Conservation (phyloP, 2,797 vertebrate genomes). For the Bradypus variegatus region DNA sequence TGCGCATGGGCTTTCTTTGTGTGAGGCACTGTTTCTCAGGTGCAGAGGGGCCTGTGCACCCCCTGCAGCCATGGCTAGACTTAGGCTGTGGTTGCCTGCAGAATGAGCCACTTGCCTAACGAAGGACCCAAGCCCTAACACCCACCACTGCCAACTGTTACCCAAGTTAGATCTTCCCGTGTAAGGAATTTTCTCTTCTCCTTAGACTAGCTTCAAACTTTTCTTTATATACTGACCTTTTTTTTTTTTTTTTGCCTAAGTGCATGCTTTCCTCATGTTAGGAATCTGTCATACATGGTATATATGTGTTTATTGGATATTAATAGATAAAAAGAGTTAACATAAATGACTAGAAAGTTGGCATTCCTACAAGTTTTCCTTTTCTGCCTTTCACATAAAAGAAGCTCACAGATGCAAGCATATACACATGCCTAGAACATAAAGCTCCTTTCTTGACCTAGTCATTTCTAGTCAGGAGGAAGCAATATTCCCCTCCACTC, state of each 20-base stretch:
- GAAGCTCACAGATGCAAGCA: background rate
- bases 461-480: background rate
- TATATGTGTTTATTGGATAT: background rate
- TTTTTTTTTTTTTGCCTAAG: background rate
- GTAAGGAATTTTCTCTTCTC: background rate
- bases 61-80: background rate
- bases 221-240: background rate
- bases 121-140: background rate
- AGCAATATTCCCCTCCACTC: background rate
- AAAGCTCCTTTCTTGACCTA: background rate
- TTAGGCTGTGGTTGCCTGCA: background rate
- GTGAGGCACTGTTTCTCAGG: background rate
- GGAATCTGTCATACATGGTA: background rate
- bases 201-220: background rate
- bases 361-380: background rate
- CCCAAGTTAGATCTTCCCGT: background rate
- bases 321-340: background rate
- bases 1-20: background rate
- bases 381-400: conserved; percentile 11
- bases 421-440: background rate
- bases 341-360: background rate
- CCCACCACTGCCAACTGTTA: background rate
- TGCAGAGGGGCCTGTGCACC: background rate
- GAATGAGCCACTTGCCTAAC: background rate
- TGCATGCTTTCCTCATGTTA: background rate